phyloP scores from a whole-genome alignment of 2,113 vertebrate species.

The Gopherus evgoodei region DNA sequence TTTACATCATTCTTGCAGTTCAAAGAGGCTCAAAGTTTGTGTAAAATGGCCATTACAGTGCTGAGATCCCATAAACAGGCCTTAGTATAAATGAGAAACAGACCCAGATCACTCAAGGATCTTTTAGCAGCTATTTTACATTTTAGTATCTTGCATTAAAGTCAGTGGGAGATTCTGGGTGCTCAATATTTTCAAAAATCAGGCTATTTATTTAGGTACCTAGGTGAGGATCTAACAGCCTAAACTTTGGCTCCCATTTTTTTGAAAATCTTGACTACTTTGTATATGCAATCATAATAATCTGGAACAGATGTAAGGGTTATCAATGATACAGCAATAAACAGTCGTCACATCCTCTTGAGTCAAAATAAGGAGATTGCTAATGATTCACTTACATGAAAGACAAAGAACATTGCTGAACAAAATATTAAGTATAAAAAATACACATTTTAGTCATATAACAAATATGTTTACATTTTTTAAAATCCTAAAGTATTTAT shows the following conservation, averaged over 20 bases:
- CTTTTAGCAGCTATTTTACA: background rate
- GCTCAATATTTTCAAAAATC: background rate
- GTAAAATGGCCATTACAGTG: background rate
- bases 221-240: background rate
- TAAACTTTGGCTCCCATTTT: slow-evolving; percentile 33
- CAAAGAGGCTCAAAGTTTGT: background rate
- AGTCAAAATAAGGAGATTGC: slow-evolving; percentile 48
- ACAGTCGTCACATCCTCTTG: slow-evolving; percentile 50
- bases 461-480: background rate
- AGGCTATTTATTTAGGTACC: slow-evolving; percentile 39
- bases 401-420: slow-evolving; percentile 55
- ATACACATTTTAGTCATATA: background rate
- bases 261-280: slow-evolving; percentile 27
- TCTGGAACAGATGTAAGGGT: slow-evolving; percentile 33
- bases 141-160: slow-evolving; percentile 10
- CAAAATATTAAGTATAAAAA: slow-evolving; percentile 45
- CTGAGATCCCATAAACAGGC: background rate
- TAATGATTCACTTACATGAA: slow-evolving; percentile 57
- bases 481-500: background rate
- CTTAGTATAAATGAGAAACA: background rate
- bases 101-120: background rate
- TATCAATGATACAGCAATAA: slow-evolving; percentile 30
- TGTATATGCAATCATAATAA: background rate
- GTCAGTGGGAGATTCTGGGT: slow-evolving; percentile 8
- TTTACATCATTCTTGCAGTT: background rate